Percentiles rank a stretch among this genome's conserved stretches.
These are phyloP conservation scores for Hippocampus abdominalis DNA, from an alignment of 2,113 vertebrate species.

Conservation along the genomic window DNA sequence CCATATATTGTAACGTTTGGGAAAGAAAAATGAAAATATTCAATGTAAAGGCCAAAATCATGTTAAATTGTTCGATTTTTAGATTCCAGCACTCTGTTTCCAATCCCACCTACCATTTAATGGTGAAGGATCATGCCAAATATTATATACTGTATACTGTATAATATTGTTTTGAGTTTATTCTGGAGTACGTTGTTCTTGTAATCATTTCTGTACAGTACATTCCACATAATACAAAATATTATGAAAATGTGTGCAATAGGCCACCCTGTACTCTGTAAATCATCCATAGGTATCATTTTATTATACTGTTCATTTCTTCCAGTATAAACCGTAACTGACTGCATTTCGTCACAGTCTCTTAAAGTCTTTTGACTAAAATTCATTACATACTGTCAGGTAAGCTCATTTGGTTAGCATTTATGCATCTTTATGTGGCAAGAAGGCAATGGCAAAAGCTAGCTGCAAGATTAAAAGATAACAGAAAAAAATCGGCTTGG, in stretches of 20 bases:
- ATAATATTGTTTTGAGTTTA: not conserved
- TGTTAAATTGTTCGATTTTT: not conserved
- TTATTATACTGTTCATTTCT: conserved; percentile 1
- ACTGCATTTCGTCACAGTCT: conserved; percentile 8
- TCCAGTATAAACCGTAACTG: conserved; percentile 9
- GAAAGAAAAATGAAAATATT: conserved; percentile 12
- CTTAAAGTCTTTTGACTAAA: conserved; percentile 1
- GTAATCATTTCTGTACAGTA: conserved; percentile 20
- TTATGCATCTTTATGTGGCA: conserved; percentile 31
- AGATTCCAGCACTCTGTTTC: not conserved
- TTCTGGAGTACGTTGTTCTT: not conserved
- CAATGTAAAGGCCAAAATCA: conserved; percentile 21
- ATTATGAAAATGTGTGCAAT: conserved; percentile 9
- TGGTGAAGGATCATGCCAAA: not conserved
- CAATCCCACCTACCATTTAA: not conserved
- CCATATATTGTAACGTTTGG: conserved; percentile 5
- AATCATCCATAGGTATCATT: not conserved
- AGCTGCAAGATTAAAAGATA: conserved; percentile 18
- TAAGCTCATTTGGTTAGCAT: conserved; percentile 10
- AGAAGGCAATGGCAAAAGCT: conserved; percentile 46
- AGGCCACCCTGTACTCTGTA: conserved; percentile 15
- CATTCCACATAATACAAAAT: conserved; percentile 37
- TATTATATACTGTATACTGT: not conserved
- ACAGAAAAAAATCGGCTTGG: conserved; percentile 13
- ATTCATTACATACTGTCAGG: not conserved